A percentile compares a stretch with the other conserved stretches of the same genome.
Evolutionary conservation across 2,888 invertebrate species (phyloP).

Genomic region (Heliconius hortense): DNA sequence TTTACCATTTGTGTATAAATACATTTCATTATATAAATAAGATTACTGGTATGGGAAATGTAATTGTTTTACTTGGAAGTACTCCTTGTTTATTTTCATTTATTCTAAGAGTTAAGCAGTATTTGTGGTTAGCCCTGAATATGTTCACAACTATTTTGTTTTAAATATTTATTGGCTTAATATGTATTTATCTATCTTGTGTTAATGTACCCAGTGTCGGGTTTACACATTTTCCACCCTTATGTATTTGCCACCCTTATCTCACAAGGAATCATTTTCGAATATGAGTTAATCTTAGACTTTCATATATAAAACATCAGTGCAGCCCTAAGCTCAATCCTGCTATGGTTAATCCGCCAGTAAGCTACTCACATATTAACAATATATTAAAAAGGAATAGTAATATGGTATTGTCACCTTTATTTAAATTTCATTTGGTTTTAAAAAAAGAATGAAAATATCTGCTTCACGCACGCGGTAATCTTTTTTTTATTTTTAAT

Average conservation of each 20-base stretch:
- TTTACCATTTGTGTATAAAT: too few species aligned
- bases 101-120: neutral
- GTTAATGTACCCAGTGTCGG: neutral
- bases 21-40: neutral
- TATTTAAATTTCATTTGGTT: too few species aligned
- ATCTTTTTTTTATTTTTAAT: neutral
- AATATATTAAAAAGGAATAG: too few species aligned
- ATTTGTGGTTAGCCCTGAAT: neutral
- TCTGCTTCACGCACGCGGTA: too few species aligned
- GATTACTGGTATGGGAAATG: neutral
- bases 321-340: neutral
- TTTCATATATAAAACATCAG: neutral
- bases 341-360: too few species aligned
- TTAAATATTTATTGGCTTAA: neutral
- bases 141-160: neutral
- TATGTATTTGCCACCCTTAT: neutral
- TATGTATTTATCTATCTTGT: neutral
- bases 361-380: too few species aligned
- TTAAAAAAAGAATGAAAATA: too few species aligned
- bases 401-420: too few species aligned
- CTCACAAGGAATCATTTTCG: neutral
- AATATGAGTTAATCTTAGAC: neutral
- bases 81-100: too few species aligned
- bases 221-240: neutral
- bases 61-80: conserved; percentile 1